These are phyloP conservation scores for Eudemis profundana DNA, from an alignment of 2,888 invertebrate genomes.

Conservation along the genomic window DNA sequence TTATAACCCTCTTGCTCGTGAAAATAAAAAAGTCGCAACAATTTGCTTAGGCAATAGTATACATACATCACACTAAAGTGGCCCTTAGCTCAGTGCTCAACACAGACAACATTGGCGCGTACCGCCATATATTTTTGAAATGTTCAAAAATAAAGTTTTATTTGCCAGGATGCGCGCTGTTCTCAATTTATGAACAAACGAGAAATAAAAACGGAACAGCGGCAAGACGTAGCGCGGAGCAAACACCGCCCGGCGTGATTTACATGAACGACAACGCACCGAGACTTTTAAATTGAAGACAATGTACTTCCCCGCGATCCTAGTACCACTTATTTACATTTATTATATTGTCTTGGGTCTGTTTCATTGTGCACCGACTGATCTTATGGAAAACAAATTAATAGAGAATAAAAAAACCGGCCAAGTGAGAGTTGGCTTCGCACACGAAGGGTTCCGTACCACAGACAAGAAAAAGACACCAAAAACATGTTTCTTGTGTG, in stretches of 20 bases:
- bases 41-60: background rate
- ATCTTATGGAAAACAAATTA: background rate
- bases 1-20: background rate
- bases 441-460: too few relatives aligned
- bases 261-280: constrained; percentile 46
- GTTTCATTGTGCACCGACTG: background rate
- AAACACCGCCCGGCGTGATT: constrained; percentile 53
- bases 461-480: too few relatives aligned
- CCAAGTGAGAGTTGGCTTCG: too few relatives aligned
- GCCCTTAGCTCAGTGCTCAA: background rate
- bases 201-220: constrained; percentile 52
- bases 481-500: too few relatives aligned
- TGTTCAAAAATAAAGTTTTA: constrained; percentile 50
- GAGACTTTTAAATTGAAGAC: constrained; percentile 53
- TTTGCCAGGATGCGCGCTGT: constrained; percentile 49
- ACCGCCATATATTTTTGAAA: constrained; percentile 41
- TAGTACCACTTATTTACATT: constrained; percentile 37
- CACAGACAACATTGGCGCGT: constrained; percentile 34
- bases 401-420: too few relatives aligned
- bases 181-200: constrained; percentile 52
- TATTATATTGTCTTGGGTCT: constrained; percentile 28
- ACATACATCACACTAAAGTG: background rate
- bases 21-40: background rate
- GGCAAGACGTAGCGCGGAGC: constrained; percentile 51
- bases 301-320: constrained; percentile 42